Evolutionary conservation across 2,113 vertebrate genomes (phyloP).

Genomic region (Lota lota): DNA sequence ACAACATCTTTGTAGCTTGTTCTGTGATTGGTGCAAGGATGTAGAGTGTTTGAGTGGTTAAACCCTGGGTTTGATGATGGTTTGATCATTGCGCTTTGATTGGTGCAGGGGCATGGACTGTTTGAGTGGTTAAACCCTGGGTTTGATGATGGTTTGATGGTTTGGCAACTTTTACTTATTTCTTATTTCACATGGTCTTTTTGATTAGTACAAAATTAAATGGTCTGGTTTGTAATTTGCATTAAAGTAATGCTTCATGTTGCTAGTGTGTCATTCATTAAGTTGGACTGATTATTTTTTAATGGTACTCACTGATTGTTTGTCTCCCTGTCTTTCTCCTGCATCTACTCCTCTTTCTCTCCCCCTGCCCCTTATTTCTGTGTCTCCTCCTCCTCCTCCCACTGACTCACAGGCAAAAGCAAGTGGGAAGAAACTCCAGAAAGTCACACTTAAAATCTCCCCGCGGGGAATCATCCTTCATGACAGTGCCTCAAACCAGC

Average conservation of each 20-base stretch:
- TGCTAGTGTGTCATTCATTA: neutral
- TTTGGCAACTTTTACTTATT: too few relatives aligned
- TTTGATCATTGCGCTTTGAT: too few relatives aligned
- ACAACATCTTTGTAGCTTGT: too few relatives aligned
- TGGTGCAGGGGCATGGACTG: too few relatives aligned
- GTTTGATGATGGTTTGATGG: too few relatives aligned
- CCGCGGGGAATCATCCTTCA: slow-evolving; percentile 91
- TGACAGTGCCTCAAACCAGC: slow-evolving; percentile 81
- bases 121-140: too few relatives aligned
- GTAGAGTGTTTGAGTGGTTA: too few relatives aligned
- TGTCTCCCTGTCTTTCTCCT: slow-evolving; percentile 2
- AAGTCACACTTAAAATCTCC: slow-evolving; percentile 91
- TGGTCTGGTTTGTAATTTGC: neutral
- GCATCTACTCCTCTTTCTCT: neutral
- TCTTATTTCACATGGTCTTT: too few relatives aligned
- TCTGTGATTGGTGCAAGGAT: too few relatives aligned
- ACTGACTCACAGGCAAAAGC: slow-evolving; percentile 84
- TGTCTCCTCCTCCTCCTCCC: neutral
- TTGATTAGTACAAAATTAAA: neutral
- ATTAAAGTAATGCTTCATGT: slow-evolving; percentile 6
- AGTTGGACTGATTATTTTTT: neutral
- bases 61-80: too few relatives aligned
- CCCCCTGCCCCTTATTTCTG: neutral
- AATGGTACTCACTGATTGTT: neutral
- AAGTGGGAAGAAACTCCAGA: slow-evolving; percentile 92